phyloP scores from a whole-genome alignment of 2,797 vertebrate species.

The Eospalax fontanierii region DNA sequence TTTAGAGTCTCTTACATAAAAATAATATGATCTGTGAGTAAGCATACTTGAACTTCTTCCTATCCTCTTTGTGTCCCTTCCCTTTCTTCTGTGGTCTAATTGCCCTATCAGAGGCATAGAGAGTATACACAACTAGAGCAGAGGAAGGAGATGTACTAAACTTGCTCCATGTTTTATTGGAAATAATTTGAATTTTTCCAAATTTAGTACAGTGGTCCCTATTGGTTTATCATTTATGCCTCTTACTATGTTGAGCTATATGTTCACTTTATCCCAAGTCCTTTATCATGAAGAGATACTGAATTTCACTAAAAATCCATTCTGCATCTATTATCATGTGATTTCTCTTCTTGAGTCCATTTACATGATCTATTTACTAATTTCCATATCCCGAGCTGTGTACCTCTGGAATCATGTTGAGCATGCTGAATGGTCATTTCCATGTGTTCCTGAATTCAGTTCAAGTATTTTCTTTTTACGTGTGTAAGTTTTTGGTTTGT shows the following conservation, averaged over 20 bases:
- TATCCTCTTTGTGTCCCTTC: not conserved
- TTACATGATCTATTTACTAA: not conserved
- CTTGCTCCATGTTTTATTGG: not conserved
- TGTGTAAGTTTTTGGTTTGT: not conserved
- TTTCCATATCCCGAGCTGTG: not conserved
- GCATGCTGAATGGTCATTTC: not conserved
- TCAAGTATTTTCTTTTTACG: not conserved
- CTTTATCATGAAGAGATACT: not conserved
- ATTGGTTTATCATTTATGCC: not conserved
- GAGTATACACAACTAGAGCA: not conserved
- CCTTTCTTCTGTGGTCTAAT: not conserved
- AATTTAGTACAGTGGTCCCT: not conserved
- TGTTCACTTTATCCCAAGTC: not conserved
- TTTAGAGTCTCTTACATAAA: not conserved
- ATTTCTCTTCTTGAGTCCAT: not conserved
- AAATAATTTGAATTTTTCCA: not conserved
- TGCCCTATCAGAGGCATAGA: not conserved
- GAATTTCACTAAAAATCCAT: not conserved
- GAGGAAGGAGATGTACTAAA: not conserved
- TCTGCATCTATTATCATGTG: not conserved
- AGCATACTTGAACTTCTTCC: not conserved
- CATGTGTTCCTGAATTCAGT: not conserved
- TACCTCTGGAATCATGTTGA: not conserved
- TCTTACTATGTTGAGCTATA: not conserved
- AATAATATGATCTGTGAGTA: not conserved